Evolutionary conservation across 2,888 invertebrate genomes (phyloP).

Genomic region (Serrognathus titanus): DNA sequence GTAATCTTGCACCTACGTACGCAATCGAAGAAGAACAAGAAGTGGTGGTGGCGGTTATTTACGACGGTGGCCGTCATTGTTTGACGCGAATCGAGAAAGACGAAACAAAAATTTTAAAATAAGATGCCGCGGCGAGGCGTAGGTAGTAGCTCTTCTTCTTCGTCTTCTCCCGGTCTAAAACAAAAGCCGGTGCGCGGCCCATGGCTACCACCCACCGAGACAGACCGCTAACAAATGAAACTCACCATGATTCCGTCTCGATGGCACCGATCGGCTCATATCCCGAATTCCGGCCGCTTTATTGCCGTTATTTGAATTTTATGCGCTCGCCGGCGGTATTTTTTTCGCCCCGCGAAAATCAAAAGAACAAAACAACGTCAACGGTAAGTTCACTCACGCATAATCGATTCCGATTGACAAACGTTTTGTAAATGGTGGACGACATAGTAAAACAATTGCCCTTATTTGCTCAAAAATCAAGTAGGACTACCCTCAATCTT

Average conservation of each 20-base stretch:
- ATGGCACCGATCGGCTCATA: slow-evolving; percentile 14
- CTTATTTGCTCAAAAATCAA: no score
- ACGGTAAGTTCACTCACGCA: no score
- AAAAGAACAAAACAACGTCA: no score
- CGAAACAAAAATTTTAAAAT: neutral
- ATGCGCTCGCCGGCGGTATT: no score
- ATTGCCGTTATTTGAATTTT: no score
- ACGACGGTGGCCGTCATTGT: neutral
- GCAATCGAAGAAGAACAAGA: neutral
- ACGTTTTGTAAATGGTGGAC: no score
- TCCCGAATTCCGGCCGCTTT: no score
- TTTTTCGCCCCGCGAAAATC: no score
- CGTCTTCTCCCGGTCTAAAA: neutral
- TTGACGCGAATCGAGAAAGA: neutral
- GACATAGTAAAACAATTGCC: no score
- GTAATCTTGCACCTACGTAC: neutral
- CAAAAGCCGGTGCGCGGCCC: slow-evolving; percentile 31
- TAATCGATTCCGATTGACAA: no score
- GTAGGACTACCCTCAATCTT: no score
- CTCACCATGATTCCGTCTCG: slow-evolving; percentile 26
- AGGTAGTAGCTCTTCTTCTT: neutral
- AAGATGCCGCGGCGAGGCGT: neutral
- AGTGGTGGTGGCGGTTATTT: neutral
- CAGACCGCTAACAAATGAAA: slow-evolving; percentile 52
- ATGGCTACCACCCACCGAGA: slow-evolving; percentile 60